A percentile compares a stretch with the other conserved stretches of the same genome.
Evolutionary conservation across 2,888 invertebrate genomes (phyloP).

Genomic region (Spisula solida): DNA sequence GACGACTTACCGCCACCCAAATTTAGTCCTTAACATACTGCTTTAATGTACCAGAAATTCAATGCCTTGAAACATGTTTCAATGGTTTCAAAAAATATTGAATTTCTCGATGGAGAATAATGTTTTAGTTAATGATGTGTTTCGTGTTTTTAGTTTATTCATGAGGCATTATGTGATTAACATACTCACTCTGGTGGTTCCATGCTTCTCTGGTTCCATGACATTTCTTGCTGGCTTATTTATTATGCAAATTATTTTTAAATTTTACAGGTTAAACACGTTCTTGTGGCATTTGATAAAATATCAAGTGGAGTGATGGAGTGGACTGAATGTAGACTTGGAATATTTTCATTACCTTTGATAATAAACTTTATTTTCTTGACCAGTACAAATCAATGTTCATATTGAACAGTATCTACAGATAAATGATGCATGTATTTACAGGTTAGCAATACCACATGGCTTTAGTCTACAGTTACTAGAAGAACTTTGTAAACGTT

Average conservation of each 20-base stretch:
- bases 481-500: too few relatives aligned
- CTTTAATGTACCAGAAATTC: not conserved
- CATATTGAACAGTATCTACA: too few relatives aligned
- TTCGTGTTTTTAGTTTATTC: constrained; percentile 10
- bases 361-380: too few relatives aligned
- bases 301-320: too few relatives aligned
- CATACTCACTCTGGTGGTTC: not conserved
- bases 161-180: not conserved
- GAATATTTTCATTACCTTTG: too few relatives aligned
- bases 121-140: not conserved
- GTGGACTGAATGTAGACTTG: too few relatives aligned
- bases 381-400: too few relatives aligned
- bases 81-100: not conserved
- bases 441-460: too few relatives aligned
- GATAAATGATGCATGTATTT: too few relatives aligned
- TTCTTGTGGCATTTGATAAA: too few relatives aligned
- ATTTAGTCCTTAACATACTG: not conserved
- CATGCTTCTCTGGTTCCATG: not conserved
- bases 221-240: not conserved
- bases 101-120: not conserved
- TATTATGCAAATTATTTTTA: constrained; percentile 4
- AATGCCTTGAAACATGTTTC: not conserved
- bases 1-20: not conserved
- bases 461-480: too few relatives aligned
- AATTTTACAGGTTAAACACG: too few relatives aligned